Percentiles rank a stretch among this genome's conserved stretches.
Conservation (phyloP, 2,113 vertebrate genomes). For the Natator depressus region DNA sequence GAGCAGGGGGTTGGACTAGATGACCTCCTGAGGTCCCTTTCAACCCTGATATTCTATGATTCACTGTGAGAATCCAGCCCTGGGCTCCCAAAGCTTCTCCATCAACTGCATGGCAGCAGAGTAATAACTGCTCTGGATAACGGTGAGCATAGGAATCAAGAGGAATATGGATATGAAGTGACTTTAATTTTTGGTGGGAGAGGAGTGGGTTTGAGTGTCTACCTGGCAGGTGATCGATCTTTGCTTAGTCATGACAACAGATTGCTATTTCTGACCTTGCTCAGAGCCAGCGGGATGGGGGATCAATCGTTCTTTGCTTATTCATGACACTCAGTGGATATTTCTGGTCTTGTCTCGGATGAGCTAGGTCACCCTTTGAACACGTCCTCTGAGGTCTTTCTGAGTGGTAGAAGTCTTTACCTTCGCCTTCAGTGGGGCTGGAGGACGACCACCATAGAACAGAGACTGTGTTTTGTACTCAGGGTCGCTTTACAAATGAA, state of each 20-base stretch:
- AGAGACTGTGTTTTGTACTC: background rate
- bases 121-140: fast-evolving
- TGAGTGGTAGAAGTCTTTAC: too few species aligned
- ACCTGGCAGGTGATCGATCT: background rate
- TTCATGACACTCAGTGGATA: background rate
- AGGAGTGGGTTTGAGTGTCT: background rate
- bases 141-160: background rate
- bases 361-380: background rate
- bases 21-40: too few species aligned
- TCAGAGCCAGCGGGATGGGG: background rate
- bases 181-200: background rate
- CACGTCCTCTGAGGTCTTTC: background rate
- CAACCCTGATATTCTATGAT: too few species aligned
- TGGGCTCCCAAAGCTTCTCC: background rate
- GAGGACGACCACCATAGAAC: background rate
- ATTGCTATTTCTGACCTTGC: background rate
- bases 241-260: background rate
- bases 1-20: too few species aligned
- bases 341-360: background rate
- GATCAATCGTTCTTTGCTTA: background rate
- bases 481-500: background rate
- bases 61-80: background rate
- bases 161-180: too few species aligned
- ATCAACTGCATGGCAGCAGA: fast-evolving
- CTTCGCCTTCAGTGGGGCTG: background rate